phyloP scores from a whole-genome alignment of 2,113 vertebrate genomes.

The Oncorhynchus keta region DNA sequence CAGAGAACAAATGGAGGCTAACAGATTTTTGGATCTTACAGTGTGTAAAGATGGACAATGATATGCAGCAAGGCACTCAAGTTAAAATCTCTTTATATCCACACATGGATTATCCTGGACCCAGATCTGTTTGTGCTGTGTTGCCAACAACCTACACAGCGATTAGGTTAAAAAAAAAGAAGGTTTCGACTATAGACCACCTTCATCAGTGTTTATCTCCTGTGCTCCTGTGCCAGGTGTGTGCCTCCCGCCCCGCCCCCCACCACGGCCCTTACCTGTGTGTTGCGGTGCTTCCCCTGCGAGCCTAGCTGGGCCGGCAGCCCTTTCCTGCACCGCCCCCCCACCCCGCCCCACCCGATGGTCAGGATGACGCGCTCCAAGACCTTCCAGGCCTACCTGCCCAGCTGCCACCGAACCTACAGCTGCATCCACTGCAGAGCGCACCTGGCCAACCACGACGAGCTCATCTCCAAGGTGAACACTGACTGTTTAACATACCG shows the following conservation, averaged over 20 bases:
- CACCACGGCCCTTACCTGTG: slow-evolving; percentile 99
- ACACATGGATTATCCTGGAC: too few species aligned
- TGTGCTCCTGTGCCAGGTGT: slow-evolving; percentile 71
- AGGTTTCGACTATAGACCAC: too few species aligned
- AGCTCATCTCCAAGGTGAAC: slow-evolving; percentile 97
- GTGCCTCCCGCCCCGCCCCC: slow-evolving; percentile 86
- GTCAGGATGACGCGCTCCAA: slow-evolving; percentile 99
- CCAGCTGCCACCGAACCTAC: slow-evolving; percentile 96
- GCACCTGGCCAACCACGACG: slow-evolving; percentile 97
- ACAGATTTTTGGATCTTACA: too few species aligned
- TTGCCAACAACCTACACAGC: too few species aligned
- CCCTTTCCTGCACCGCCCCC: slow-evolving; percentile 92
- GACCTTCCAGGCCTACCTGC: slow-evolving; percentile 98
- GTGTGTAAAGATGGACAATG: too few species aligned
- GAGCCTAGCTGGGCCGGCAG: slow-evolving; percentile 96
- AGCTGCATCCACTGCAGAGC: slow-evolving; percentile 99
- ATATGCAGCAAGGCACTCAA: too few species aligned
- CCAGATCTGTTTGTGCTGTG: too few species aligned
- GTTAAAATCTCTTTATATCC: too few species aligned
- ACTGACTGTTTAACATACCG: not conserved
- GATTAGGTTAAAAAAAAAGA: too few species aligned
- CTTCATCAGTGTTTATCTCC: not conserved
- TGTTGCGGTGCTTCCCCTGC: slow-evolving; percentile 98
- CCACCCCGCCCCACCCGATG: slow-evolving; percentile 84
- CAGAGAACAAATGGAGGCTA: too few species aligned